Percentiles rank a stretch among this genome's conserved stretches.
Evolutionary conservation across 2,797 vertebrate species (phyloP).

Genomic region (Erethizon dorsatum): DNA sequence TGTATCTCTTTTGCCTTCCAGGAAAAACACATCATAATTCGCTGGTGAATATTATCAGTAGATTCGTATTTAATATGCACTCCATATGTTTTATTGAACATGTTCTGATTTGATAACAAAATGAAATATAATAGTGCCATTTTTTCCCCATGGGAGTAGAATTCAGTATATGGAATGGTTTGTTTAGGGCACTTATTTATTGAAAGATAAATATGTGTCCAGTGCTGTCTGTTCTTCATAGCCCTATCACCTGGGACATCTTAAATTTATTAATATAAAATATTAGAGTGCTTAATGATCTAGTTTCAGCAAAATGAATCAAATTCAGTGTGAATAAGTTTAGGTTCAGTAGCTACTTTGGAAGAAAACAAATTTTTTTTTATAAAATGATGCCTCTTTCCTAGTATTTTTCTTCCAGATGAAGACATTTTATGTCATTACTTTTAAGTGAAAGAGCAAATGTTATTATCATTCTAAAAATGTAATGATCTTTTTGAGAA

Average conservation of each 20-base stretch:
- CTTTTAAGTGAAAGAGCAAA: constrained; percentile 48
- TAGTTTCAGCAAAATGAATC: not conserved
- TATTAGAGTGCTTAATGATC: not conserved
- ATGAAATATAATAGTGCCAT: constrained; percentile 28
- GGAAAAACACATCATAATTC: constrained; percentile 1
- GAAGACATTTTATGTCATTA: not conserved
- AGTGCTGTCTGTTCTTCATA: not conserved
- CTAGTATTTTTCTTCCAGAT: not conserved
- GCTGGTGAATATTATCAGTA: constrained; percentile 24
- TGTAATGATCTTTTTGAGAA: not conserved
- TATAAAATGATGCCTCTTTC: not conserved
- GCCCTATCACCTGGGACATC: not conserved
- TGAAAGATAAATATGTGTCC: constrained; percentile 18
- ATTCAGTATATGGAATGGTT: not conserved
- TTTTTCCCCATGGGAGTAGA: not conserved
- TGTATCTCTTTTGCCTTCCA: not conserved
- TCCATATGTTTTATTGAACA: constrained; percentile 65
- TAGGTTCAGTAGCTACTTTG: constrained; percentile 6
- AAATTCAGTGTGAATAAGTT: not conserved
- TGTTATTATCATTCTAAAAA: not conserved
- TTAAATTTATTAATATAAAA: constrained; percentile 24
- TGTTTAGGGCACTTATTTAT: not conserved
- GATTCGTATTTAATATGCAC: constrained; percentile 65
- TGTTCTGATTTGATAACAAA: constrained; percentile 62
- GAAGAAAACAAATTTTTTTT: not conserved